Evolutionary conservation across 2,888 invertebrate genomes (phyloP), one percentile per base, ranked within the genome.

Genomic region (Malthinus seriepunctatus): DNA sequence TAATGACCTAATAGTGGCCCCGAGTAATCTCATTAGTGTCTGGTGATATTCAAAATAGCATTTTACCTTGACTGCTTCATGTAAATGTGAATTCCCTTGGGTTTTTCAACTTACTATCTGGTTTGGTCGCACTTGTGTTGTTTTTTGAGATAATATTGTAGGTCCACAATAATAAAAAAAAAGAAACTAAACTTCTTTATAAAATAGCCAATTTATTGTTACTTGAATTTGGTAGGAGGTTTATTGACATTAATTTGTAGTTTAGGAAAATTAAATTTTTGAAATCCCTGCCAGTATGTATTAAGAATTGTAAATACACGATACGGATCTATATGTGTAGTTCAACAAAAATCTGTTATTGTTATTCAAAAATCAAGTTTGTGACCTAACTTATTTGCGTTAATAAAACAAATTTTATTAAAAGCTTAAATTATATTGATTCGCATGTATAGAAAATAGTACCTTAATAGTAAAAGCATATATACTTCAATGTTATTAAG

Each of bases 341-440:
- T 71, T 44, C 53, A 71, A 65, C 74, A 73, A 71, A 72, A 75
- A 71, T 74, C 73, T 78, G 77, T 79, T 78, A 77, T 77, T 78
- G 78, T 78, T 78, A 78, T 77, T 75, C 74, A 71, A 75, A 23
- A 72, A 75, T 67, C 65, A 73, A 76, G 75, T 78, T 42, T 78
- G 78, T 78, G 78, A 78, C 76, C 76, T 78, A 78, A 78, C 78
- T 78, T 78, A 78, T 78, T 78, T 79, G 75, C 78, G 78, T 79
- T 78, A 77, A 77, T 77, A 76, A 78, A 79, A 63, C 73, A 69
- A 76, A 74, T 78, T 78, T 78, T 78, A 78, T 73, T 77, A 78
- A 72, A 51, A 23, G 39, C 39, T 15, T 42, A 42, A 42, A 9
- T 15, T 42, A 15, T 15, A 5, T 23, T 5, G 23, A 23, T 3